Evolutionary conservation across 1,140 invertebrate species (phyloP).

Genomic region (Penaeus japonicus): DNA sequence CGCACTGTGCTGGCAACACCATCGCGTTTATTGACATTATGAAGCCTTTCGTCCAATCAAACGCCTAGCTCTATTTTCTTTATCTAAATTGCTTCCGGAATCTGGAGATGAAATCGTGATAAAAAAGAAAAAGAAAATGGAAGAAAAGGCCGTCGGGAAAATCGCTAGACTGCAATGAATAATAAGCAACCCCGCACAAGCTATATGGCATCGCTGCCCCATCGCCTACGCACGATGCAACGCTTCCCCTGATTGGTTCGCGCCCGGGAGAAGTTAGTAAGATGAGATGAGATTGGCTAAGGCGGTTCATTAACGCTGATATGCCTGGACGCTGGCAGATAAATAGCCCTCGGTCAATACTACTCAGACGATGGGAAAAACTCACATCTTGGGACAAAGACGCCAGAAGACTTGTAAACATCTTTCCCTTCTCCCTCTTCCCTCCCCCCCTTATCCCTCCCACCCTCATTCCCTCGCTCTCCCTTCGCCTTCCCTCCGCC

Average conservation of each 20-base stretch:
- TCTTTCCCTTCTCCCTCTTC: neutral
- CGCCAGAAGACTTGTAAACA: neutral
- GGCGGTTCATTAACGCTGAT: constrained; percentile 49
- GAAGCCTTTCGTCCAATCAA: too few species aligned
- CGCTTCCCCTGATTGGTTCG: constrained; percentile 30
- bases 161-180: neutral
- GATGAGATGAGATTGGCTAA: constrained; percentile 44
- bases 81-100: too few species aligned
- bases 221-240: constrained; percentile 32
- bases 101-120: too few species aligned
- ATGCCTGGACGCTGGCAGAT: constrained; percentile 25
- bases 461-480: neutral
- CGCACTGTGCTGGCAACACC: too few species aligned
- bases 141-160: too few species aligned
- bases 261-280: constrained; percentile 32
- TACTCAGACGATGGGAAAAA: constrained; percentile 6
- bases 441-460: neutral
- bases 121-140: too few species aligned
- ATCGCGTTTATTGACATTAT: too few species aligned
- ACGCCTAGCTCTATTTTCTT: too few species aligned
- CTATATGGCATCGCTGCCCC: constrained; percentile 29
- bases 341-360: constrained; percentile 37
- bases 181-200: constrained; percentile 17
- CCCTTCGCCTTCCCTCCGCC: neutral
- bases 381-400: neutral